Evolutionary conservation across 2,113 vertebrate genomes (phyloP).

Genomic region (Asarcornis scutulata): DNA sequence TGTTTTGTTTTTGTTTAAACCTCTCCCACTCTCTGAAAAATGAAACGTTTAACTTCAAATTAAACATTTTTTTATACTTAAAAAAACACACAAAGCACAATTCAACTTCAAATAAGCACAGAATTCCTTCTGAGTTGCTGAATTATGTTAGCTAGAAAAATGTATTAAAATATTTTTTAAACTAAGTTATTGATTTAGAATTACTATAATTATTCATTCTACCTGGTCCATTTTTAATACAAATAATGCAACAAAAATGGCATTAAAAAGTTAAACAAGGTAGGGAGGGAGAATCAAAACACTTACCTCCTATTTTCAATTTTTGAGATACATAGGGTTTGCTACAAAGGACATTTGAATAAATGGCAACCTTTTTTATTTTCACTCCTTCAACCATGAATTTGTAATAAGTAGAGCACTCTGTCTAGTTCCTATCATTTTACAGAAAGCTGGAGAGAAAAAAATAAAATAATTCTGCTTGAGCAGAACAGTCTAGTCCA

Average conservation of each 20-base stretch:
- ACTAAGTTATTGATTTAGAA: not conserved
- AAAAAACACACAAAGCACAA: not conserved
- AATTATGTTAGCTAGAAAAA: not conserved
- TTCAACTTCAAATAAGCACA: not conserved
- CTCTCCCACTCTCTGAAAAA: not conserved
- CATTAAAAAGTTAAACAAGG: not conserved
- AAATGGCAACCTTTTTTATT: not conserved
- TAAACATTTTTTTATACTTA: not conserved
- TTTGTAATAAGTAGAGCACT: not conserved
- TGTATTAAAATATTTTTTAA: not conserved
- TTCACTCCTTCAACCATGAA: not conserved
- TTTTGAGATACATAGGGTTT: accelerated
- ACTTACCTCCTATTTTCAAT: not conserved
- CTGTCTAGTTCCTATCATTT: not conserved
- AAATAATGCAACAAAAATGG: not conserved
- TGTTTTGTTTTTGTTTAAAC: not conserved
- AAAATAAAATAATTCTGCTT: not conserved
- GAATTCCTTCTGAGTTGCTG: not conserved
- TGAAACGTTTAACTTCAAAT: not conserved
- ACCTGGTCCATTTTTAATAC: not conserved
- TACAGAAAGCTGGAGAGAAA: not conserved
- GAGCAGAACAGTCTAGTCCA: not conserved
- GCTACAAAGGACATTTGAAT: not conserved
- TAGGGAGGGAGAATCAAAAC: not conserved
- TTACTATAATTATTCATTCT: not conserved